Conservation (phyloP, 23 tunicate species). For the Diplosoma virens region DNA sequence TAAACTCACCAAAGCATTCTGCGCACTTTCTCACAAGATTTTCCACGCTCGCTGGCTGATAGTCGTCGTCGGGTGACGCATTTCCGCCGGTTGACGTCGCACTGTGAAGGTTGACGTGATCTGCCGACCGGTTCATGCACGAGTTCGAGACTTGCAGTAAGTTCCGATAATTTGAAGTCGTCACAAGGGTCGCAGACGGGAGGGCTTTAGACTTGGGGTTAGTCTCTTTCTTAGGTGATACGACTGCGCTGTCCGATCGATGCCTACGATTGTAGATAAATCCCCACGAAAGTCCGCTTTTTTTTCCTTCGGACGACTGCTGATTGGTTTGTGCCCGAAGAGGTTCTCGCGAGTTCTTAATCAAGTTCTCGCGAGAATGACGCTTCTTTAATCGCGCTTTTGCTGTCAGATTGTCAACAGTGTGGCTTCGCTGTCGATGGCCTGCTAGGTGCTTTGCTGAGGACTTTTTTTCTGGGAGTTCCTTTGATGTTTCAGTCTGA, state of each 20-base stretch:
- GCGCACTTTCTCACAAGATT: slow-evolving; percentile 68
- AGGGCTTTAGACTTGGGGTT: neutral
- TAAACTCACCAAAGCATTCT: slow-evolving; percentile 60
- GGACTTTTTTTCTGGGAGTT: neutral
- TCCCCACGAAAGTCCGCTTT: slow-evolving; percentile 8
- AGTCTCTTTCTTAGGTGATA: neutral
- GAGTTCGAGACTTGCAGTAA: neutral
- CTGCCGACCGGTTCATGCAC: neutral
- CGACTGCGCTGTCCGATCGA: neutral
- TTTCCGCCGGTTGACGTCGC: neutral
- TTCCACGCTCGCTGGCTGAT: slow-evolving; percentile 74
- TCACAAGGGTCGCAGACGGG: slow-evolving; percentile 6
- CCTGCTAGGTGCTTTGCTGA: slow-evolving; percentile 2
- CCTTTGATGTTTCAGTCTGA: neutral
- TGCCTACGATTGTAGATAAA: neutral
- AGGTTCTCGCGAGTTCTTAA: no score
- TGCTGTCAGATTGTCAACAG: neutral
- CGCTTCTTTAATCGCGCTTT: neutral
- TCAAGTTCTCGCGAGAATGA: neutral
- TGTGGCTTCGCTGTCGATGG: neutral
- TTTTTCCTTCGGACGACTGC: no score
- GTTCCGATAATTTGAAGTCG: slow-evolving; percentile 15
- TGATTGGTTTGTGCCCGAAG: no score
- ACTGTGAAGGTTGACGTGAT: neutral
- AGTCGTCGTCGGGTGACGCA: neutral